A percentile compares a stretch with the other conserved stretches of the same genome.
Evolutionary conservation across 2,113 vertebrate species (phyloP).

Genomic region (Paedocypris sp.): DNA sequence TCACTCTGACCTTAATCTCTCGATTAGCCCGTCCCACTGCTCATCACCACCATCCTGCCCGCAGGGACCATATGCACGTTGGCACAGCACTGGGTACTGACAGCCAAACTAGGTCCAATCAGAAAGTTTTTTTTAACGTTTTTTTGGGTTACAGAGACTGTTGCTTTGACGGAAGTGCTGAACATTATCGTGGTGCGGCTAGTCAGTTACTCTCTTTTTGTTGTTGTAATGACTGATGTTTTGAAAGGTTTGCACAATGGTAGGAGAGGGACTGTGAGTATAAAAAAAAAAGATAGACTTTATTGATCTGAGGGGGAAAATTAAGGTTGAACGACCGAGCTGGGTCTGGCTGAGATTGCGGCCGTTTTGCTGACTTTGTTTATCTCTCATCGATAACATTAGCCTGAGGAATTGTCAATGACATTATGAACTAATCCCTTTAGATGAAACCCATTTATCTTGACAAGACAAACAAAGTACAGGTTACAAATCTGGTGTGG

Average conservation of each 20-base stretch:
- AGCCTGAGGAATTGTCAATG: constrained; percentile 1
- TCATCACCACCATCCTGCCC: constrained; percentile 8
- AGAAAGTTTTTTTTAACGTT: background rate
- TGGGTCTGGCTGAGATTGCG: background rate
- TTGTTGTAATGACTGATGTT: too few relatives aligned
- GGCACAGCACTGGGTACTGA: background rate
- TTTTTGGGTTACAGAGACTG: background rate
- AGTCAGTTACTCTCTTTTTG: background rate
- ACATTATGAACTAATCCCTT: constrained; percentile 11
- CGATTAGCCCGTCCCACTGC: constrained; percentile 19
- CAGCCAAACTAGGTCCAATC: background rate
- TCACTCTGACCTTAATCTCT: constrained; percentile 27
- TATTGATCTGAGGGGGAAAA: constrained; percentile 2
- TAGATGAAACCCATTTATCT: background rate
- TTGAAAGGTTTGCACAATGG: too few relatives aligned
- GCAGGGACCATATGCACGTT: constrained; percentile 9
- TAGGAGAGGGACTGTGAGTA: background rate
- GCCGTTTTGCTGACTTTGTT: constrained; percentile 15
- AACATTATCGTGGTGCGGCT: background rate
- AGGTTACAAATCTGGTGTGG: background rate
- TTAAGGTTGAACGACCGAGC: constrained; percentile 2
- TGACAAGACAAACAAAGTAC: background rate
- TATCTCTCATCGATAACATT: background rate
- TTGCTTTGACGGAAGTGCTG: background rate
- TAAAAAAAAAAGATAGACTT: background rate